Conservation (phyloP, 2,797 vertebrate genomes). For the Diceros bicornis region DNA sequence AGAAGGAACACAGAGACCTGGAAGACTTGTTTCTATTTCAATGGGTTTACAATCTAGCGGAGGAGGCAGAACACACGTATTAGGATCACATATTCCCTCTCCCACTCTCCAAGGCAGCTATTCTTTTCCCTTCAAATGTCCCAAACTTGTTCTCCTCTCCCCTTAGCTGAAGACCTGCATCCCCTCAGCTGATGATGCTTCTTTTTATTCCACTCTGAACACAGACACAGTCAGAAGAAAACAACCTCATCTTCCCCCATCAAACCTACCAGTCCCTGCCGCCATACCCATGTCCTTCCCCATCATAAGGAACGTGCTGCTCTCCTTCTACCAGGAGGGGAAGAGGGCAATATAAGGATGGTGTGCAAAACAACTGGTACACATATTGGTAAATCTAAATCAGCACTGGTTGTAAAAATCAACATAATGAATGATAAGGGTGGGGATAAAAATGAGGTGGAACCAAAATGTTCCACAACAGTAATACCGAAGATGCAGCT, state of each 20-base stretch:
- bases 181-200: not conserved
- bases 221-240: not conserved
- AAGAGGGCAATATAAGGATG: not conserved
- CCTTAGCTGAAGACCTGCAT: not conserved
- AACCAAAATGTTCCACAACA: not conserved
- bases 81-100: not conserved
- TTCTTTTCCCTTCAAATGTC: not conserved
- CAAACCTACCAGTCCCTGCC: no score
- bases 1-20: not conserved
- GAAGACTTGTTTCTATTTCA: not conserved
- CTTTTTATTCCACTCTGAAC: not conserved
- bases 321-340: not conserved
- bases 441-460: not conserved
- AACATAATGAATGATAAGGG: not conserved
- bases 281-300: no score
- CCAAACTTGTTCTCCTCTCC: not conserved
- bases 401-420: not conserved
- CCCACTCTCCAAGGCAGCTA: not conserved
- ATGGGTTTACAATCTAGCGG: not conserved
- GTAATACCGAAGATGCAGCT: not conserved
- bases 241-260: not conserved
- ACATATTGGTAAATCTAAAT: not conserved
- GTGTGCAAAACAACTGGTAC: not conserved
- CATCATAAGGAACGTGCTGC: not conserved
- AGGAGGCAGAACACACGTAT: not conserved